Evolutionary conservation across 2,113 vertebrate genomes (phyloP), one percentile per base, ranked within the genome.

Genomic region (Phycodurus eques): DNA sequence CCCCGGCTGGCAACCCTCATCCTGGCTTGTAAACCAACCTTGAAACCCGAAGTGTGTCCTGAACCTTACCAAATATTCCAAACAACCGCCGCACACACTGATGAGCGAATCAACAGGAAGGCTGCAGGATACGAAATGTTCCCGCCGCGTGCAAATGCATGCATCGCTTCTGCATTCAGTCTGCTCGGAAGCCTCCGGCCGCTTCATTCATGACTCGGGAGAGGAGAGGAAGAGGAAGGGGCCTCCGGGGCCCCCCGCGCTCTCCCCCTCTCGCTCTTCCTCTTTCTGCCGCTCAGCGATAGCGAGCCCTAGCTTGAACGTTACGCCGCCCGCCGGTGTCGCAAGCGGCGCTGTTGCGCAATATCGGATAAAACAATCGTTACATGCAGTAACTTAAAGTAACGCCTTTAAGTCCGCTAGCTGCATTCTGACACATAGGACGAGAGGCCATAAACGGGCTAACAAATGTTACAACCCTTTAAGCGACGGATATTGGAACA

Each of bases 171-270:
- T 47, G 43, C 44, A 47, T 66, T 66, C 43, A 47, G 43, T 47
- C 5, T 46, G 12, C 43, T 66, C 22, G 13, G 42, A 65, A 65
- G 44, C 35, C 61, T 56, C 53, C 8, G 14, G 53, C 53, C 19
- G 8, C 5, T 66, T 46, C 64, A 47, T 66, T 66, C 64, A 66
- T 27, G 13, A 66, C 12, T 47, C 11, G 43, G 63, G 31, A 33
- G 22, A 54, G 53, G 53, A 54, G 53, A 61, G 59, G 33, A 66
- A 66, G 64, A 46, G 43, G 63, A 65, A 65, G 63, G 64, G 64
- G 64, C 64, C 64, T 47, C 44, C 63, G 20, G 35, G 31, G 15
- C 61, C 39, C 35, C 0, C 39, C 19, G 27, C 59, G 11, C 44
- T 11, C 44, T 13, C 11, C 44, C 10, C 8, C 59, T 8, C 31